Evolutionary conservation across 2,888 invertebrate species (phyloP).

Genomic region (Disparrhopalites patrizii): DNA sequence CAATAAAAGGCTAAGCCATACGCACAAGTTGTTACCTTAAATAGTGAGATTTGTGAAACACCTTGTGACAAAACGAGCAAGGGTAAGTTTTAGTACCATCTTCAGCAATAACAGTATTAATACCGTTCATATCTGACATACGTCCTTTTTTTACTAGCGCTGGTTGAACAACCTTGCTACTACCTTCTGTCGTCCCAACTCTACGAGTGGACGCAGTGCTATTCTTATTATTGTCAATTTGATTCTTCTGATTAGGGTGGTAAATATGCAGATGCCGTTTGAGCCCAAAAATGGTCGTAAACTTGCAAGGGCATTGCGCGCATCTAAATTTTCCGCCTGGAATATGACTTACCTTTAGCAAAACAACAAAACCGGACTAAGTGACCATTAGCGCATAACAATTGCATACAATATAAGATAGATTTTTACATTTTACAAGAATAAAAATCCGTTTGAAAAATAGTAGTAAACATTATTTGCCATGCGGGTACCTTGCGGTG

Average conservation of each 20-base stretch:
- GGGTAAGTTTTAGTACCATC: conserved; percentile 16
- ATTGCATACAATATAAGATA: neutral
- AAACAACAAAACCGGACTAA: neutral
- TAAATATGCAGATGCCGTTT: conserved; percentile 16
- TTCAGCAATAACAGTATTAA: neutral
- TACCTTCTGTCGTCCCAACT: neutral
- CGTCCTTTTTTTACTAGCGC: neutral
- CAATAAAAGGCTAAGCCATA: neutral
- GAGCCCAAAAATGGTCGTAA: neutral
- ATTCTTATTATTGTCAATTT: neutral
- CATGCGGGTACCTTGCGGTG: conserved; percentile 4
- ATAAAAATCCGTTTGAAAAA: neutral
- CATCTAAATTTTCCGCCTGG: conserved; percentile 18
- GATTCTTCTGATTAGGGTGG: conserved; percentile 5
- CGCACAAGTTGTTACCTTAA: conserved; percentile 8
- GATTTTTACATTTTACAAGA: neutral
- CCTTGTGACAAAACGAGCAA: conserved; percentile 18
- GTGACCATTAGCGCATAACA: neutral
- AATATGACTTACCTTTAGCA: conserved; percentile 17
- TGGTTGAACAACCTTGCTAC: neutral
- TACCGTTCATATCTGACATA: too few relatives aligned
- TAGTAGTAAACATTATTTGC: neutral
- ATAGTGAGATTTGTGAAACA: conserved; percentile 23
- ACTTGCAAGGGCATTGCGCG: conserved; percentile 10
- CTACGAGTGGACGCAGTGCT: too few relatives aligned